phyloP scores from a whole-genome alignment of 2,888 invertebrate genomes.

The Kryphioiulus occultus region DNA sequence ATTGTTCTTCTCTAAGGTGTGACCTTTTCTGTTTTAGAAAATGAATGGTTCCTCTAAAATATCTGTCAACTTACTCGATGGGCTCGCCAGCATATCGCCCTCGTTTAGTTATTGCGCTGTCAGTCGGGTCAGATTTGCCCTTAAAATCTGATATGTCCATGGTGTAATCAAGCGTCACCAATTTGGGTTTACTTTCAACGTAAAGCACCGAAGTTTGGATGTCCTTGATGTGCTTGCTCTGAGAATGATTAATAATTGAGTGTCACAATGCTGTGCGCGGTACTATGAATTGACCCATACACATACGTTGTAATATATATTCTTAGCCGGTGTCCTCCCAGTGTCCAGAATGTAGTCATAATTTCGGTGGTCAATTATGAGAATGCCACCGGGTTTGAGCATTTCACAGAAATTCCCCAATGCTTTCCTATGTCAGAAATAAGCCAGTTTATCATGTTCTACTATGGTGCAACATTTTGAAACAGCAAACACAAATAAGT shows the following conservation, averaged over 20 bases:
- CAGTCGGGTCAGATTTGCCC: slow-evolving; percentile 55
- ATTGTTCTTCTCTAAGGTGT: too few relatives aligned
- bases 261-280: too few relatives aligned
- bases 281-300: too few relatives aligned
- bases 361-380: slow-evolving; percentile 88
- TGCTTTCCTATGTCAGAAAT: slow-evolving; percentile 64
- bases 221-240: slow-evolving; percentile 82
- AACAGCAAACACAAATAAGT: not conserved
- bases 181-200: slow-evolving; percentile 76
- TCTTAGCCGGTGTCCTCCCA: slow-evolving; percentile 80
- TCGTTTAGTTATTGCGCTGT: slow-evolving; percentile 56
- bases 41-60: slow-evolving; percentile 32
- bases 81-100: slow-evolving; percentile 55
- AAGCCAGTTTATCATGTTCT: not conserved
- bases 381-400: slow-evolving; percentile 82
- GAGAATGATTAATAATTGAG: slow-evolving; percentile 57
- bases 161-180: slow-evolving; percentile 83
- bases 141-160: slow-evolving; percentile 69
- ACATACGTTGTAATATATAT: slow-evolving; percentile 88
- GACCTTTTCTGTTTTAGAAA: too few relatives aligned
- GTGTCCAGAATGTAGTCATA: slow-evolving; percentile 81
- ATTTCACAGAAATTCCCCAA: slow-evolving; percentile 81
- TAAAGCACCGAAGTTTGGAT: slow-evolving; percentile 85
- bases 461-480: not conserved
- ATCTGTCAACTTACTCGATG: slow-evolving; percentile 54